Evolutionary conservation across 1,140 invertebrate species (phyloP), one percentile per base, ranked within the genome.

Genomic region (Stenopsyche tienmushanensis): DNA sequence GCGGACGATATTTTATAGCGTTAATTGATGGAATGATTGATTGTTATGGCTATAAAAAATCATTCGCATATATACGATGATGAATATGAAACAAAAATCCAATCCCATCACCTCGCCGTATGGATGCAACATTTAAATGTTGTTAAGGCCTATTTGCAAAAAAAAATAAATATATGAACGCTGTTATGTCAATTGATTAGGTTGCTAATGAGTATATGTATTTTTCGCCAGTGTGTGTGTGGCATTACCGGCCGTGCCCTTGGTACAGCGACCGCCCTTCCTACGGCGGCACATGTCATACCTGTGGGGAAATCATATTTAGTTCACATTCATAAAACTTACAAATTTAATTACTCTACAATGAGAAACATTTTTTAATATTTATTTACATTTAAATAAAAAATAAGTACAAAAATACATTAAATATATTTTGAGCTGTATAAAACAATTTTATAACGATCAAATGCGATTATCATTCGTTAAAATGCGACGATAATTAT

Each of bases 231-330:
- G 44, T 47, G 17, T 34, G 29, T 34, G 5, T 34, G 13, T 34
- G 75, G 74, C 75, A 77, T 87, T 94, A 96, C 93, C 93, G 84
- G 93, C 93, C 81, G 93, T 96, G 88, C 93, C 92, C 86, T 94
- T 93, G 80, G 92, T 94, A 85, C 93, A 96, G 83, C 91, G 89
- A 79, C 92, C 92, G 83, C 91, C 92, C 86, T 94, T 94, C 80
- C 92, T 86, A 82, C 92, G 88, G 77, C 92, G 89, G 86, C 93
- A 95, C 91, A 94, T 93, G 88, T 94, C 93, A 84, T 94, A 94
- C 90, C 93, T 96, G 90, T 83, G 77, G 77, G 76, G 53, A 64
- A 66, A 69, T 63, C 54, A 23, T 1, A 24, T 66, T 79, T 77
- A 78, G 78, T 52, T 24, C 23, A 26, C 24, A 44, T 2, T 3